These are phyloP conservation scores for Pyrrhia umbra DNA, from an alignment of 2,888 invertebrate genomes.

Conservation along the genomic window DNA sequence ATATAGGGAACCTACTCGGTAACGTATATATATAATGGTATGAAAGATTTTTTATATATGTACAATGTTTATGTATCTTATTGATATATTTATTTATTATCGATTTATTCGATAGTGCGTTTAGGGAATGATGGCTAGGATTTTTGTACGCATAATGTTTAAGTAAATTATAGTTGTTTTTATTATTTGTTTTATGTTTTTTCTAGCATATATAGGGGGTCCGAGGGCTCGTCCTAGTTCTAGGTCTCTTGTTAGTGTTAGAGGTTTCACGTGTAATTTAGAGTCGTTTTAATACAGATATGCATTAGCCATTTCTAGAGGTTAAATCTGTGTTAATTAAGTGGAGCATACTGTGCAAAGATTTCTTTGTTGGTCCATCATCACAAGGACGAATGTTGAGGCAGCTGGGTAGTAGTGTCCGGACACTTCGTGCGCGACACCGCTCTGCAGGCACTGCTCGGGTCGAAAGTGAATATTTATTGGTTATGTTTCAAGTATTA, in stretches of 20 bases:
- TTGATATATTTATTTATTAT: slow-evolving; percentile 87
- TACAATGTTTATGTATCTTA: slow-evolving; percentile 87
- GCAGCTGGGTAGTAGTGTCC: slow-evolving; percentile 65
- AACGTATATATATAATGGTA: slow-evolving; percentile 81
- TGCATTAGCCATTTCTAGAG: slow-evolving; percentile 80
- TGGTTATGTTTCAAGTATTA: slow-evolving; percentile 57
- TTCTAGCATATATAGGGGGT: slow-evolving; percentile 77
- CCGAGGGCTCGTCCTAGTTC: slow-evolving; percentile 70
- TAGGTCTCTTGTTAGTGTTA: slow-evolving; percentile 80
- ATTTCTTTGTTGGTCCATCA: slow-evolving; percentile 63
- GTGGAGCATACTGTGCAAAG: slow-evolving; percentile 65
- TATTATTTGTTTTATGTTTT: slow-evolving; percentile 83
- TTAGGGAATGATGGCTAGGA: slow-evolving; percentile 80
- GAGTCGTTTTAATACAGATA: slow-evolving; percentile 70
- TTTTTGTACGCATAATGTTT: slow-evolving; percentile 89
- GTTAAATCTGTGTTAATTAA: slow-evolving; percentile 79
- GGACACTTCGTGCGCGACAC: slow-evolving; percentile 24
- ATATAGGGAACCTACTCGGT: slow-evolving; percentile 78
- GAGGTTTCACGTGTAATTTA: slow-evolving; percentile 77
- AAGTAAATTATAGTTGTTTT: slow-evolving; percentile 90
- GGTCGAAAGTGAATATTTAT: slow-evolving; percentile 51
- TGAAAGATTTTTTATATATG: slow-evolving; percentile 84
- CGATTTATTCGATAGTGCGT: slow-evolving; percentile 79
- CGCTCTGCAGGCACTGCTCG: slow-evolving; percentile 29
- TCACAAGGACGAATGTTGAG: slow-evolving; percentile 66